Base-by-base conservation (phyloP, 2,888 invertebrate species). In the Cataglyphis albicans region DNA sequence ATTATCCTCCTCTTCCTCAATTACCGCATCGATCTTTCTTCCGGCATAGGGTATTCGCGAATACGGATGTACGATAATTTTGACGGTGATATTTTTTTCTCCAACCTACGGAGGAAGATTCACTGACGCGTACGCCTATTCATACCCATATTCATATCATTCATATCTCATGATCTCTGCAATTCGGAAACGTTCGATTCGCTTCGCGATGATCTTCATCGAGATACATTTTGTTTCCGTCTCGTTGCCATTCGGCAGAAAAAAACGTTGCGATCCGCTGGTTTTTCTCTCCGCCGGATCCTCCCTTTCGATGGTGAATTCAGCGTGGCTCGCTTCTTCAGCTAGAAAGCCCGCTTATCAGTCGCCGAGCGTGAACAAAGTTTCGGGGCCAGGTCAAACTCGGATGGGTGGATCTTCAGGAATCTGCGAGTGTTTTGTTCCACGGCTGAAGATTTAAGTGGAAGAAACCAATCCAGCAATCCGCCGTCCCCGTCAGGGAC, bases 351-450 rank as follows among this genome's bases (percentile, higher is more conserved):
- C 61, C 78, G 61, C 59, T 64, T 35, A 70, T 67, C 64, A 68
- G 67, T 65, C 82, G 64, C 12, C 81, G 65, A 74, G 65, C 57
- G 81, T 70, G 81, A 44, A 75, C 32, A 82, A 88, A 86, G 86
- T 86, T 88, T 81, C 81, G 81, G 29, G 67, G 64, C 38, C 73
- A 65, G 82, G 57, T 70, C 61, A 86, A 85, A 86, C 87, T 86
- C 68, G 70, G 48, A 48, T 67, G 80, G 80, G 68, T 59, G 75
- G 83, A 78, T 78, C 78, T 59, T 65, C 57, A 61, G 81, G 87
- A 89, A 86, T 89, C 74, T 82, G 82, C 63, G 80, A 84, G 25
- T 25, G 80, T 86, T 87, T 78, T 57, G 83, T 84, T 84, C 84
- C 38, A 61, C 44, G 67, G 63, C 63, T 84, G 82, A 86, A 84